A percentile compares a stretch with the other conserved stretches of the same genome.
Evolutionary conservation across 2,797 vertebrate genomes (phyloP).

Genomic region (Acanthurus tractus): DNA sequence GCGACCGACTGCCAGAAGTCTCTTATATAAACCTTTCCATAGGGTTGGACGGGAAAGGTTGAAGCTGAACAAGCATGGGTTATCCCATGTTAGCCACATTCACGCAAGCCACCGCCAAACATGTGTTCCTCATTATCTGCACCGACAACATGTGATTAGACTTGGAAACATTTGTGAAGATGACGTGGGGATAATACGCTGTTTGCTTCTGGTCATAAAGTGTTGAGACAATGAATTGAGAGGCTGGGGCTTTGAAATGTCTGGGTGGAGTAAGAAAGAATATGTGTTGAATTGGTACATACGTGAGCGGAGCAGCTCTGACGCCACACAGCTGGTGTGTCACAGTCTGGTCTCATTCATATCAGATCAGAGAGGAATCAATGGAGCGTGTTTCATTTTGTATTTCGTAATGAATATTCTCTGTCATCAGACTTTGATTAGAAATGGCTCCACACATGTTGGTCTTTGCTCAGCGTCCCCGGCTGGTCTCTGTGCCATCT

Average conservation of each 20-base stretch:
- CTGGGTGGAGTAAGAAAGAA: constrained; percentile 56
- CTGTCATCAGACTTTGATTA: constrained; percentile 51
- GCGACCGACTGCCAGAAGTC: constrained; percentile 17
- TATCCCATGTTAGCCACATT: constrained; percentile 50
- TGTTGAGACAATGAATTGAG: constrained; percentile 42
- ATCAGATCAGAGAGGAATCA: constrained; percentile 40
- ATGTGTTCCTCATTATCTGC: constrained; percentile 68
- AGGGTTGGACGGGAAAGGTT: constrained; percentile 43
- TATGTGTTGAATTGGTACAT: constrained; percentile 32
- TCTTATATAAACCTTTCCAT: constrained; percentile 44
- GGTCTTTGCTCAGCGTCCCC: constrained; percentile 16
- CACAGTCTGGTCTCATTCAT: constrained; percentile 20
- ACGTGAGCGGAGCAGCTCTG: constrained; percentile 47
- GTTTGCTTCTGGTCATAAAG: constrained; percentile 54
- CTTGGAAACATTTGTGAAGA: constrained; percentile 48
- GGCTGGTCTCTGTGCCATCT: constrained; percentile 41
- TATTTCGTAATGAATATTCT: constrained; percentile 31
- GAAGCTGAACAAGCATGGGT: constrained; percentile 51
- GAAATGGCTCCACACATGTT: constrained; percentile 27
- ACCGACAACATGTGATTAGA: constrained; percentile 51
- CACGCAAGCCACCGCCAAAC: constrained; percentile 57
- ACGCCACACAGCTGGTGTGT: constrained; percentile 57
- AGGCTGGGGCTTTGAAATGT: constrained; percentile 22
- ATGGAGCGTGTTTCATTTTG: constrained; percentile 27
- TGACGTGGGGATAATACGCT: constrained; percentile 41